Base-by-base conservation (phyloP, 2,888 invertebrate species). In the Drosophila subsilvestris region DNA sequence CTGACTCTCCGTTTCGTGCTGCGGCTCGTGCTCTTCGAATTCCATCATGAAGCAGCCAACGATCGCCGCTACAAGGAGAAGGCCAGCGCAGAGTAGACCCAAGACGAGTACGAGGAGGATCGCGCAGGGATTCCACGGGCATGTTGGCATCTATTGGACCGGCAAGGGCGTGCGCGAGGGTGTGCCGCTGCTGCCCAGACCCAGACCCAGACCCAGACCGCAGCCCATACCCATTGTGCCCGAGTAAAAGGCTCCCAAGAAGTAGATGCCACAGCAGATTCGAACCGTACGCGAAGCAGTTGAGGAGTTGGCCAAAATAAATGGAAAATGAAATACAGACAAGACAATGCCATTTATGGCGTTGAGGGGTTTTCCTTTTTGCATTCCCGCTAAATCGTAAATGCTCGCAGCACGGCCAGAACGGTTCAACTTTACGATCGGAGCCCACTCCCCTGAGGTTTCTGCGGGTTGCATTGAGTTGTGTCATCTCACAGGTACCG, bases 391-490 rank as follows among this genome's bases (percentile, higher is more conserved):
- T 37, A 37, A 37, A 37, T 37, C 37, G 37, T 56, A 69, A 56
- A 69, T 27, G 22, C 22, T 25, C 25, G 5, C 25, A 25, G 4
- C 6, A 55, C 27, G 27, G 27, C 48, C 44, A 63, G 22, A 49
- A 49, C 22, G 50, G 54, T 58, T 57, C 17, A 54, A 37, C n/a
- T 80, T 82, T 80, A 79, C 63, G 79, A 61, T 48, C 32, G 9
- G 42, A 37, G n/a, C 58, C 25, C 5, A 50, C 22, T 43, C 42
- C 25, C 37, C 63, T 78, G 80, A 85, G 80, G 79, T 81, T 80
- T 87, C 62, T 88, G 88, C 67, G 80, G 80, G 88, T 88, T 80
- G 82, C 86, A 88, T 80, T 76, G 68, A 85, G 86, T 80, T 80
- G 86, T 79, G 88, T 80, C 88, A 87, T 86, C 57, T 68, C 65